Evolutionary conservation across 2,888 invertebrate genomes (phyloP).

Genomic region (Trachelus tabidus): DNA sequence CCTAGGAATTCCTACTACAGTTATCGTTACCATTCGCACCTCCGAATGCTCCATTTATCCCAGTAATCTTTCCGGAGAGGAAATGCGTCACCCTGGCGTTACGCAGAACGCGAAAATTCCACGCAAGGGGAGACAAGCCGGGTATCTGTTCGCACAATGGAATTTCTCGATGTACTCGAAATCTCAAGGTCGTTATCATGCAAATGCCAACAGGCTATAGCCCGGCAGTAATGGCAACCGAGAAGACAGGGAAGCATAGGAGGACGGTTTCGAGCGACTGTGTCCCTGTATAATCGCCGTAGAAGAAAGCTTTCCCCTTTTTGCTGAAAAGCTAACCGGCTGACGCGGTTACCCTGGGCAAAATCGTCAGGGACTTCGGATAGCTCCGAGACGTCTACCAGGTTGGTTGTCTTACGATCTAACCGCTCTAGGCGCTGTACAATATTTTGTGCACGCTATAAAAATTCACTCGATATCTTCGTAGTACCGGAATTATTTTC

Average conservation of each 20-base stretch:
- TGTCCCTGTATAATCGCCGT: neutral
- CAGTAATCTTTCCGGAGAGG: neutral
- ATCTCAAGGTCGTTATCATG: conserved; percentile 6
- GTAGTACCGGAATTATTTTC: too few species aligned
- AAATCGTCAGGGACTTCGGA: neutral
- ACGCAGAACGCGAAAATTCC: neutral
- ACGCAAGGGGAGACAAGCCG: neutral
- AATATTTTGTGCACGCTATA: too few species aligned
- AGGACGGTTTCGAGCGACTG: neutral
- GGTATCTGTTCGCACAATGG: neutral
- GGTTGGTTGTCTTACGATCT: too few species aligned
- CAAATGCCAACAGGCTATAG: neutral
- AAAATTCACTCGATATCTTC: too few species aligned
- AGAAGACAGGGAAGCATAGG: neutral
- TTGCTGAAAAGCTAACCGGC: neutral
- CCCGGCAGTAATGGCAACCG: neutral
- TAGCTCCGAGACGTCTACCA: too few species aligned
- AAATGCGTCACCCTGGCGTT: neutral
- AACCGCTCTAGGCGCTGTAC: too few species aligned
- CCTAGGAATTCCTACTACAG: neutral
- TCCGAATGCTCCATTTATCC: neutral
- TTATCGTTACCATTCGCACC: neutral
- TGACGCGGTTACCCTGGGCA: neutral
- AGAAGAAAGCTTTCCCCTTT: neutral
- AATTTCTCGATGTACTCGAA: conserved; percentile 1